Conservation (phyloP, 2,888 invertebrate species). For the Dermolepida albohirtum region DNA sequence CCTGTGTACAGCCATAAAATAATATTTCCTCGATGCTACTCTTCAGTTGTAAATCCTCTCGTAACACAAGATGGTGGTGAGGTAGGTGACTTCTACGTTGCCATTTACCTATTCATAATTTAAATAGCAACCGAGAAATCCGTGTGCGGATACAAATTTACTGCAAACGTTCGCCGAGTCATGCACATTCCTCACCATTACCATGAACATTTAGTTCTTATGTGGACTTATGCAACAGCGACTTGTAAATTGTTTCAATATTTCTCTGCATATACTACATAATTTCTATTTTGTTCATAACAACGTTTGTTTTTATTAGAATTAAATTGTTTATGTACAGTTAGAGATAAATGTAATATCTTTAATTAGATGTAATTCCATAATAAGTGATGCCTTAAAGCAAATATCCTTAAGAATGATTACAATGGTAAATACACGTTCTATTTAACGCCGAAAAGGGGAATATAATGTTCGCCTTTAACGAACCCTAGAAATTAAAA, state of each 20-base stretch:
- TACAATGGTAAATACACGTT: too few species aligned
- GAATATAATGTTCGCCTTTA: too few species aligned
- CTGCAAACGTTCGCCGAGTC: conserved; percentile 24
- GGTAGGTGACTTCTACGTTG: background rate
- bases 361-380: too few species aligned
- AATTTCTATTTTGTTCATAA: conserved; percentile 19
- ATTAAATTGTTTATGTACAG: too few species aligned
- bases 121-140: conserved; percentile 19
- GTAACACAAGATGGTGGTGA: conserved; percentile 3
- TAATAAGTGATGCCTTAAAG: too few species aligned
- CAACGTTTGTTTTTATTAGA: background rate
- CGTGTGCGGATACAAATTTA: conserved; percentile 25
- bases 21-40: too few species aligned
- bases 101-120: conserved; percentile 27
- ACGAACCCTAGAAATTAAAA: too few species aligned
- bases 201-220: conserved; percentile 22
- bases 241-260: conserved; percentile 29
- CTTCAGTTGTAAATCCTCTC: background rate
- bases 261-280: conserved; percentile 13
- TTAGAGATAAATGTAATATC: too few species aligned
- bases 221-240: conserved; percentile 13
- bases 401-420: too few species aligned
- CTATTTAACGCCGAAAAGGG: too few species aligned
- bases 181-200: conserved; percentile 23
- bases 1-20: too few species aligned